Evolutionary conservation across 64 coral and sea anemone species (phyloP), one percentile per base, ranked within the genome.

Genomic region (Exaiptasia diaphana): DNA sequence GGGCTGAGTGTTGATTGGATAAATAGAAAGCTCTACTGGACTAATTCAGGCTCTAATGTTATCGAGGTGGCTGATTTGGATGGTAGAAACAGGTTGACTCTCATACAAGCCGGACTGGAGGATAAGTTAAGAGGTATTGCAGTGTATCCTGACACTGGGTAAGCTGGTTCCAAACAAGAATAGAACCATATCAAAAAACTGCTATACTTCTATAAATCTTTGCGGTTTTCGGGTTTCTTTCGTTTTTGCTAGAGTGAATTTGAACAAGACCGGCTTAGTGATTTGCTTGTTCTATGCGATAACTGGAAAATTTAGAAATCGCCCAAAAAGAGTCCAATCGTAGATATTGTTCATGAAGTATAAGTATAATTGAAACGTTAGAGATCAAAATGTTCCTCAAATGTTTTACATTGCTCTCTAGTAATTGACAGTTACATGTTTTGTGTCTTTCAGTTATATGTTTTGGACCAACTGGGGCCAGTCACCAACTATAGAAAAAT

Each of bases 1-100:
- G 95, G 95, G 20, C 92, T 99, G 50, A 90, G 89, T 6, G 49
- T 88, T 77, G 95, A 99, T 41, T 99, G 95, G 95, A 34, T 99
- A n/a, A 92, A 99, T 32, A 63, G 73, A 14, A 99, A 93, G 50
- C 41, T 99, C 14, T 99, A 99, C 34, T 99, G 95, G 95, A 93
- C 95, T 24, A 90, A 99, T 41, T 84, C 89, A 23, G 90, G 90
- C n/a, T 80, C 60, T 55, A 38, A 91, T 41, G 58, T 92, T 22
- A 99, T 99, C 71, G 95, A 99, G 58, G 95, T 93, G 48, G 75
- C 89, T 43, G 85, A 88, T 76, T 61, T 88, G 10, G 56, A 92
- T 82, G 95, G 95, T 10, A 88, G 27, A 42, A 77, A 91, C 28
- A 57, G 95, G 1, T 64, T 79, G 12, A 58, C 40, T 36, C 67